Percentiles rank a stretch among this genome's conserved stretches.
Evolutionary conservation across 2,113 vertebrate genomes (phyloP).

Genomic region (Hylia prasina): DNA sequence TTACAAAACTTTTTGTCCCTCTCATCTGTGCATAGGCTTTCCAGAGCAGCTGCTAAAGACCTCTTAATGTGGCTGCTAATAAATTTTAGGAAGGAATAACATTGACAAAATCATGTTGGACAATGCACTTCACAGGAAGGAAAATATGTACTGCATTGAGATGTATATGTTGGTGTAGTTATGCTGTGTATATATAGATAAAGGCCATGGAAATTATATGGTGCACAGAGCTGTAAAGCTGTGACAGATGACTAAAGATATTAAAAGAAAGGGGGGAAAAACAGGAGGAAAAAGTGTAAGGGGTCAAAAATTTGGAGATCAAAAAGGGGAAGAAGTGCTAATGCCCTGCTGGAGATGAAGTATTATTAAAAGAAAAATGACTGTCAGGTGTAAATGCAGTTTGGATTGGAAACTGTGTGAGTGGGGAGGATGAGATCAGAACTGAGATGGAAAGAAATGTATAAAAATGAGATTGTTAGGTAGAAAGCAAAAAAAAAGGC

Average conservation of each 20-base stretch:
- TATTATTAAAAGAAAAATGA: not conserved
- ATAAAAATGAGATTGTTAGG: not conserved
- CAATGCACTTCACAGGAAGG: not conserved
- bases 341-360: not conserved
- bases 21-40: not conserved
- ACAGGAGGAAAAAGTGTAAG: not conserved
- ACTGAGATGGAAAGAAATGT: not conserved
- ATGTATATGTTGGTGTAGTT: not conserved
- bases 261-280: rapidly evolving
- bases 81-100: not conserved
- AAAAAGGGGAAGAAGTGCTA: not conserved
- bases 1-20: not conserved
- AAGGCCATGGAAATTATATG: not conserved
- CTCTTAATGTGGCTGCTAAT: not conserved
- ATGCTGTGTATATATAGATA: not conserved
- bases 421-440: not conserved
- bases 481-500: not conserved
- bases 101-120: not conserved
- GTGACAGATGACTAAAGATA: not conserved
- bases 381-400: not conserved
- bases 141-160: not conserved
- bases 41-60: not conserved
- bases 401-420: not conserved
- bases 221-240: not conserved
- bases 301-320: not conserved